Evolutionary conservation across 2,113 vertebrate species (phyloP).

Genomic region (Corvus moneduloides): DNA sequence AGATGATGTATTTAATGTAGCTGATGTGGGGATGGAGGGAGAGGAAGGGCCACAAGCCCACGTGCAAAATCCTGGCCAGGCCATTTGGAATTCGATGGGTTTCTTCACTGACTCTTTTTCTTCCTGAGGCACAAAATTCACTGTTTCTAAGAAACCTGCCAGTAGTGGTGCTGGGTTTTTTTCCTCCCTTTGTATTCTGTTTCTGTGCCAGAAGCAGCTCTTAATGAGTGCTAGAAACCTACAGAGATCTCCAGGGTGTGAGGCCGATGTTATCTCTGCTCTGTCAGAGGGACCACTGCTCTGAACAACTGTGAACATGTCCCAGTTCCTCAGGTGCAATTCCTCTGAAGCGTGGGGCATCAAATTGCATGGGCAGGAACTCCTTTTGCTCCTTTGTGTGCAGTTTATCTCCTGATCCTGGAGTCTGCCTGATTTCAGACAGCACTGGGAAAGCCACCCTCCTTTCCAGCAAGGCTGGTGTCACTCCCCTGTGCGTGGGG

Average conservation of each 20-base stretch:
- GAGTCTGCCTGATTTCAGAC: not conserved
- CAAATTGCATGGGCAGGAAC: not conserved
- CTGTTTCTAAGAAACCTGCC: not conserved
- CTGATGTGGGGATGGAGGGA: not conserved
- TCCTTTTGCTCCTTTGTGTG: not conserved
- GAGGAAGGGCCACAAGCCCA: not conserved
- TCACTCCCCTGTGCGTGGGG: not conserved
- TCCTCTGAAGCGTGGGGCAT: not conserved
- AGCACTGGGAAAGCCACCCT: not conserved
- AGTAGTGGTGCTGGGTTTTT: not conserved
- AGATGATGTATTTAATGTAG: not conserved
- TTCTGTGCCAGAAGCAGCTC: slow-evolving; percentile 25
- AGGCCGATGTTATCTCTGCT: not conserved
- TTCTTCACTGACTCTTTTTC: not conserved
- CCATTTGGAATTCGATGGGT: not conserved
- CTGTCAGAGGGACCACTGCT: not conserved
- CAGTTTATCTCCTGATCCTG: not conserved
- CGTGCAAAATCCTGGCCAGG: not conserved
- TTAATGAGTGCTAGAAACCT: slow-evolving; percentile 47
- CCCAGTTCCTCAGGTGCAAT: not conserved
- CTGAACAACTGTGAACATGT: not conserved
- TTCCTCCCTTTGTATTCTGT: not conserved
- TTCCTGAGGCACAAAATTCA: not conserved
- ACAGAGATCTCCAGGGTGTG: not conserved
- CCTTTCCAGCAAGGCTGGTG: not conserved